Evolutionary conservation across 2,113 vertebrate species (phyloP), one percentile per base, ranked within the genome.

Genomic region (Sylvietta virens): DNA sequence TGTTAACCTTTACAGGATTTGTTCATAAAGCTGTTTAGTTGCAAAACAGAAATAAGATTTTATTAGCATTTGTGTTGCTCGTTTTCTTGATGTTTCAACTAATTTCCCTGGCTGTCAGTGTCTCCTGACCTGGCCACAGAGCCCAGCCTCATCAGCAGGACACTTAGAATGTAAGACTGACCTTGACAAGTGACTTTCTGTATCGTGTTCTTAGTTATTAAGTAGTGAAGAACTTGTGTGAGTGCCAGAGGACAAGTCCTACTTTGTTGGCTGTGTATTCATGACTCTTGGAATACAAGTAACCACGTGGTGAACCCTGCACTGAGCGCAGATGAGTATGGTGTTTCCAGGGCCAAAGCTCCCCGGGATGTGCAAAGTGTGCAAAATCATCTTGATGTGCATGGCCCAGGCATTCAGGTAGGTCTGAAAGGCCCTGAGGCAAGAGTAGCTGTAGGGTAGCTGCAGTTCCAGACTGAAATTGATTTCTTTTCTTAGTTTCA

Each of bases 241-340:
- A 0, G 0, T 40, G 24, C 54, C 12, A 33, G 37, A 64, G 39
- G 35, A 70, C 30, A 24, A 73, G 54, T 35, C 58, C 58, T n/a
- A 0, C 42, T 15, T 45, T n/a, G 11, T 12, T 48, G n/a, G 17
- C 30, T 3, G 3, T 9, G 22, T 12, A 23, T 53, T 45, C 4
- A 1, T 27, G 91, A 4, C 23, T 47, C 47, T 76, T 69, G 44
- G 44, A 61, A 56, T 56, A 11, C 6, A 39, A 58, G 47, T 45
- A 70, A 73, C 37, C 42, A 20, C 1, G 2, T 18, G 40, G 65
- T 42, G 60, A 81, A 19, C 31, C 37, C 40, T 37, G 26, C 44
- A 11, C 6, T 54, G 71, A 64, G 44, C 35, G 64, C 19, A 30
- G 80, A 28, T 4, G 22, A 71, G 39, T 3, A 11, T 40, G 22